A percentile compares a stretch with the other conserved stretches of the same genome.
phyloP scores from a whole-genome alignment of 2,888 invertebrate species.

The Melieria picta region DNA sequence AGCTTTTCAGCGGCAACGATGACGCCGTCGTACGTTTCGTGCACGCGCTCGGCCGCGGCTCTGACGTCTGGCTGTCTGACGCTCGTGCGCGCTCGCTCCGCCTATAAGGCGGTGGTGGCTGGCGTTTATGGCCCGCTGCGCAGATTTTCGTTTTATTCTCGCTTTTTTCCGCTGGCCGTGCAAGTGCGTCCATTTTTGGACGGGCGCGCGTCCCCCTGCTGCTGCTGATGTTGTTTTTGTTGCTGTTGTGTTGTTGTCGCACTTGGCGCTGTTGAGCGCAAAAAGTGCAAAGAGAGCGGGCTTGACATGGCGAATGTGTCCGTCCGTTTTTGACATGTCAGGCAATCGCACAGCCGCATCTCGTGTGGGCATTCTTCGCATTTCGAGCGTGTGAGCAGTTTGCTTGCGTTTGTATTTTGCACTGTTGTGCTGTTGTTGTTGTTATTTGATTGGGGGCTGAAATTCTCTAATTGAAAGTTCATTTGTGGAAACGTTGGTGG shows the following conservation, averaged over 20 bases:
- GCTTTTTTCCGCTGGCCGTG: too few species aligned
- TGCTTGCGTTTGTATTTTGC: neutral
- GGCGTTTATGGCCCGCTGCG: conserved; percentile 4
- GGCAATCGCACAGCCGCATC: neutral
- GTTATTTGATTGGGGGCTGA: conserved; percentile 14
- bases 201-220: too few species aligned
- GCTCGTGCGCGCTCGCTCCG: neutral
- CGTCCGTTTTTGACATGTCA: conserved; percentile 28
- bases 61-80: neutral
- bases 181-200: too few species aligned
- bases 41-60: neutral
- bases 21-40: neutral
- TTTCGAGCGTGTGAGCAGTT: neutral
- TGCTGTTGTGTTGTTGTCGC: neutral
- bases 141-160: too few species aligned
- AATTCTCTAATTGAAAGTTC: conserved; percentile 41
- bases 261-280: conserved; percentile 2
- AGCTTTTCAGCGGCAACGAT: conserved; percentile 21
- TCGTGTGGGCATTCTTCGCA: conserved; percentile 24
- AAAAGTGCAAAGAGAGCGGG: neutral
- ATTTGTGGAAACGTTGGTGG: conserved; percentile 6
- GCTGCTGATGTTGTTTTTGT: neutral
- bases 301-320: neutral
- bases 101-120: neutral
- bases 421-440: conserved; percentile 11